A percentile compares a stretch with the other conserved stretches of the same genome.
Conservation (phyloP, 2,113 vertebrate genomes). For the Paramisgurnus dabryanus region DNA sequence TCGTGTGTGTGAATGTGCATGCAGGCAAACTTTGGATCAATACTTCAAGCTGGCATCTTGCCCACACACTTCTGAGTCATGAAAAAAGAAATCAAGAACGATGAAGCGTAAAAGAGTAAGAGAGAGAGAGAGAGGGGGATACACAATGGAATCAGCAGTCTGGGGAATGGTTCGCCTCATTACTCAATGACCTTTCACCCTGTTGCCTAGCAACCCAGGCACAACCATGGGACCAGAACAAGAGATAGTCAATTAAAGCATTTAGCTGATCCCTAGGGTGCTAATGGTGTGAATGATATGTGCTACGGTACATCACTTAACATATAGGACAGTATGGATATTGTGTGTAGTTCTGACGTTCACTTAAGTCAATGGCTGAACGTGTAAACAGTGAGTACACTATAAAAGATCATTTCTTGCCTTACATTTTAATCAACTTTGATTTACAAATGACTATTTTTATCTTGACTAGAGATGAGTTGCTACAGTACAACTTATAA, state of each 20-base stretch:
- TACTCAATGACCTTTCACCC: conserved; percentile 67
- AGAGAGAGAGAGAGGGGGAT: conserved; percentile 37
- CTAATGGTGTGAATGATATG: conserved; percentile 25
- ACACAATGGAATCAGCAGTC: conserved; percentile 48
- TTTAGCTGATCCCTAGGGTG: conserved; percentile 47
- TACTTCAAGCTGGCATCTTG: conserved; percentile 58
- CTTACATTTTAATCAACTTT: no score
- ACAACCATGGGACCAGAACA: conserved; percentile 43
- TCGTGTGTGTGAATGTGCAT: background rate
- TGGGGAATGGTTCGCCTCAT: conserved; percentile 64
- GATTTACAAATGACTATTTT: no score
- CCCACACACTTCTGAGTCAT: conserved; percentile 48
- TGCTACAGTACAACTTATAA: no score
- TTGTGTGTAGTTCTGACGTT: conserved; percentile 1
- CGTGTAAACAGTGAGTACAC: no score
- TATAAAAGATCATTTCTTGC: no score
- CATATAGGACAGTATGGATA: background rate
- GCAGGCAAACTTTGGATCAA: conserved; percentile 39
- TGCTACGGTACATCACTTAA: conserved; percentile 30
- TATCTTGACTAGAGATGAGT: no score
- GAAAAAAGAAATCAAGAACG: conserved; percentile 55
- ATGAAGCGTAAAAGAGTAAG: conserved; percentile 57
- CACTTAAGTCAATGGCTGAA: background rate
- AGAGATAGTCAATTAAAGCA: conserved; percentile 65
- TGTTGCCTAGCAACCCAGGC: conserved; percentile 64